phyloP scores from a whole-genome alignment of 2,113 vertebrate genomes.

The Gallinago undulata region DNA sequence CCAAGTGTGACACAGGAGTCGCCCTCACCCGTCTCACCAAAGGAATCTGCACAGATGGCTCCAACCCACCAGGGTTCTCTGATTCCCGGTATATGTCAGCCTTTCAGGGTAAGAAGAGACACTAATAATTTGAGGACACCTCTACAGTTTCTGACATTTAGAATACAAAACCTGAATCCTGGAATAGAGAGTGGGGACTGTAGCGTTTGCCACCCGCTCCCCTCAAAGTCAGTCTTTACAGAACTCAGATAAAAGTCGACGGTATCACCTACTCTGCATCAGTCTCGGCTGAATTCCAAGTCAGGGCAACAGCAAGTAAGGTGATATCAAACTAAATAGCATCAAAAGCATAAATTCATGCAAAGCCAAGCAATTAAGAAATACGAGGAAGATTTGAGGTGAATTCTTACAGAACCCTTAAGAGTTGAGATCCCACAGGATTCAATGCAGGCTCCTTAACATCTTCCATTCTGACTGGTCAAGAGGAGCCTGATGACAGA shows the following conservation, averaged over 20 bases:
- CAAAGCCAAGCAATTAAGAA: not conserved
- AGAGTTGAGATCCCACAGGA: not conserved
- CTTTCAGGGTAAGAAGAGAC: not conserved
- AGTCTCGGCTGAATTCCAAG: not conserved
- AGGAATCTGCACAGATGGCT: not conserved
- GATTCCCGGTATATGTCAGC: not conserved
- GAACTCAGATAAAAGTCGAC: not conserved
- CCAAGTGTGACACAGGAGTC: not conserved
- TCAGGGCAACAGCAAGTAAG: not conserved
- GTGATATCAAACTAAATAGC: not conserved
- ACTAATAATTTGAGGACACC: not conserved
- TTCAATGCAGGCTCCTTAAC: not conserved
- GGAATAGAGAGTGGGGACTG: not conserved
- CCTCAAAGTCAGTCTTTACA: not conserved
- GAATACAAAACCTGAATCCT: not conserved
- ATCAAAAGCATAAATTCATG: not conserved
- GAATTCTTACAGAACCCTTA: not conserved
- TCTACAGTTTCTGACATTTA: not conserved
- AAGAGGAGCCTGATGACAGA: not conserved
- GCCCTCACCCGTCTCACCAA: not conserved
- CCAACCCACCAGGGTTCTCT: not conserved
- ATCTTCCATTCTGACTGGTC: not conserved
- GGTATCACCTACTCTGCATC: rapidly evolving
- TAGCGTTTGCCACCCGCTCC: not conserved
- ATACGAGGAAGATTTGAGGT: not conserved